A percentile compares a stretch with the other conserved stretches of the same genome.
Conservation (phyloP, 2,113 vertebrate species). For the Xerus inauris region DNA sequence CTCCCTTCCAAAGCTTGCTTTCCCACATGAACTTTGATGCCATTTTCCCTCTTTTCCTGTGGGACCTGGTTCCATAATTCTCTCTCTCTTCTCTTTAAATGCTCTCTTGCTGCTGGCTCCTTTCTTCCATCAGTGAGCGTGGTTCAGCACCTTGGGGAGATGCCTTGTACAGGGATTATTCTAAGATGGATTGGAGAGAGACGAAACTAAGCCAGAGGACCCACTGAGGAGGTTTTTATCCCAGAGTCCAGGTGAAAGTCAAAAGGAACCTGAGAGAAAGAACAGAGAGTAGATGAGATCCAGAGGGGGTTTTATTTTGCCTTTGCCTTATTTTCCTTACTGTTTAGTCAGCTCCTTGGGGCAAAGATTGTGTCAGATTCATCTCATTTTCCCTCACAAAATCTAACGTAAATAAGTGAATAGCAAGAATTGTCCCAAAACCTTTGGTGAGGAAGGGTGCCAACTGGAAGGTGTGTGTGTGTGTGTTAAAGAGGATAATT, state of each 20-base stretch:
- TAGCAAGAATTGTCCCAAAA: not conserved
- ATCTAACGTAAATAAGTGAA: not conserved
- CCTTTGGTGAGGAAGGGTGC: not conserved
- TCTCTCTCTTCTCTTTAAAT: slow-evolving; percentile 26
- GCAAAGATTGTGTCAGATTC: slow-evolving; percentile 1
- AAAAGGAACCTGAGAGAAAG: not conserved
- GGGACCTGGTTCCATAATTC: not conserved
- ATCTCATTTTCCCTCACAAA: not conserved
- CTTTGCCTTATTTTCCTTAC: slow-evolving; percentile 10
- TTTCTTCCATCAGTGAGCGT: not conserved
- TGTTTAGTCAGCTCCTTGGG: not conserved
- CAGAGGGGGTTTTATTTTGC: not conserved
- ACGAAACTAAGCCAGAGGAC: not conserved
- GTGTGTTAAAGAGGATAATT: too few species aligned
- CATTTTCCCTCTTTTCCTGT: slow-evolving; percentile 14
- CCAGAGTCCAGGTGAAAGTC: not conserved
- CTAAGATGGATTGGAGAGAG: slow-evolving; percentile 31
- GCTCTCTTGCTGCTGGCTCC: not conserved
- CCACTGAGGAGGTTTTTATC: slow-evolving; percentile 5
- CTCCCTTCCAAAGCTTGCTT: not conserved
- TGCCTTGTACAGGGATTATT: slow-evolving; percentile 15
- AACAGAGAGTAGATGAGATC: not conserved
- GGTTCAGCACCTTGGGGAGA: not conserved
- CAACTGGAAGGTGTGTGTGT: not conserved
- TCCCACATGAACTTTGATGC: not conserved